Base-by-base conservation (phyloP, 2,888 invertebrate genomes). In the Agelastica alni region DNA sequence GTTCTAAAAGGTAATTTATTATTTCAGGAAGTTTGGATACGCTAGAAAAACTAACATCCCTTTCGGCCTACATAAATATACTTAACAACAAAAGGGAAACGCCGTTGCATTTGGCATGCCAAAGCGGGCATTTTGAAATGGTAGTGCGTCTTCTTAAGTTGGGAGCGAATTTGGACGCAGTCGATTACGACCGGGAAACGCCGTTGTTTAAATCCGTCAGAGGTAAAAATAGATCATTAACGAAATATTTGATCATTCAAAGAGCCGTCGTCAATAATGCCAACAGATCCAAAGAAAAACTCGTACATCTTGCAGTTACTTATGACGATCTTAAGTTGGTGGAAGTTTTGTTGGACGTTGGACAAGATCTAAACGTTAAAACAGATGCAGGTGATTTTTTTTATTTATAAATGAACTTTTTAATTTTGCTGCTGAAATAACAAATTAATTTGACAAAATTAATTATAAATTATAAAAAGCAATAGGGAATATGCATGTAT, bases 61-160 rank as follows among this genome's bases (percentile, higher is more conserved):
- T 60, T 14, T 56, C 59, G 6, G 62, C 64, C 4, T 56, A 62
- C 37, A 34, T 56, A 1, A 60, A 68, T 43, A 59, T 63, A 20
- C 30, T 56, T 7, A 66, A 67, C 39, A 34, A 58, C 6, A 58
- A 56, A 43, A 53, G 60, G 5, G 60, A 61, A 37, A 64, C 65
- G 1, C 63, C 67, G 2, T 52, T 68, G 4, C 64, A 65, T 48
- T 28, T 62, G 1, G 68, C 67, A 30, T 65, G 63, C 22, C 48
- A 36, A 17, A 39, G 60, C 12, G 61, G 59, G n/a, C 57, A 67
- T 18, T 31, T 55, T 28, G 30, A 52, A 17, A 46, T 61, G 13
- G 63, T 53, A 18, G 52, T 58, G 45, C 12, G 62, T n/a, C 54
- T 68, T 6, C 34, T 67, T n/a, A 31, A 56, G n/a, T 41, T 59